Conservation (phyloP, 1,140 invertebrate genomes). For the Anastrepha ludens region DNA sequence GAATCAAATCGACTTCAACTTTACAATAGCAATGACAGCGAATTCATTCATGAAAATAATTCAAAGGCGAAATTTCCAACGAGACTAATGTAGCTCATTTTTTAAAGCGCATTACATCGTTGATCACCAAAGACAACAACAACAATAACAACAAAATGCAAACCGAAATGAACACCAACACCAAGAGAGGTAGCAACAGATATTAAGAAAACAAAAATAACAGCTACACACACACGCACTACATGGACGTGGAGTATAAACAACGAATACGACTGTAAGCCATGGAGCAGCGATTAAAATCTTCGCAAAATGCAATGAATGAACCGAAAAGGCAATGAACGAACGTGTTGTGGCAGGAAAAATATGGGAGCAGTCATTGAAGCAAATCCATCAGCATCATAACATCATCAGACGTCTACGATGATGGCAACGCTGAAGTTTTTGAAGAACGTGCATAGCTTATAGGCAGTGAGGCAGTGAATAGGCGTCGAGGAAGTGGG, state of each 20-base stretch:
- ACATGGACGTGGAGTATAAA: not conserved
- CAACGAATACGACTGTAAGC: not conserved
- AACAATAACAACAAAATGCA: conserved; percentile 53
- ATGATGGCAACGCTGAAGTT: not conserved
- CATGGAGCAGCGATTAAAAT: conserved; percentile 43
- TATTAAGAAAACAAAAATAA: conserved; percentile 7
- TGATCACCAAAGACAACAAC: conserved; percentile 48
- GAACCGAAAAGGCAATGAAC: conserved; percentile 27
- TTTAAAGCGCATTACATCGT: conserved; percentile 29
- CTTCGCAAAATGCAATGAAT: conserved; percentile 40
- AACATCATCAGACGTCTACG: not conserved
- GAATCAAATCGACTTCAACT: not conserved
- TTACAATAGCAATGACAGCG: not conserved
- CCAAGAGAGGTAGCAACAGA: conserved; percentile 37
- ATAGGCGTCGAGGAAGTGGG: not conserved
- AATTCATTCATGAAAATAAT: conserved; percentile 47
- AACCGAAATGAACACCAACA: not conserved
- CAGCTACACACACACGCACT: not conserved
- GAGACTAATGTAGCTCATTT: conserved; percentile 39
- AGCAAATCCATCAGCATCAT: conserved; percentile 53
- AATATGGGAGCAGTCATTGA: conserved; percentile 55
- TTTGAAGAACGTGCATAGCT: not conserved
- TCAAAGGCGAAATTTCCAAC: not conserved
- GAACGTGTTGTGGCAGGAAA: conserved; percentile 33
- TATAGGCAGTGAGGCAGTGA: not conserved